Evolutionary conservation across 2,797 vertebrate genomes (phyloP), one percentile per base, ranked within the genome.

Genomic region (Melanotaenia trifasciata): DNA sequence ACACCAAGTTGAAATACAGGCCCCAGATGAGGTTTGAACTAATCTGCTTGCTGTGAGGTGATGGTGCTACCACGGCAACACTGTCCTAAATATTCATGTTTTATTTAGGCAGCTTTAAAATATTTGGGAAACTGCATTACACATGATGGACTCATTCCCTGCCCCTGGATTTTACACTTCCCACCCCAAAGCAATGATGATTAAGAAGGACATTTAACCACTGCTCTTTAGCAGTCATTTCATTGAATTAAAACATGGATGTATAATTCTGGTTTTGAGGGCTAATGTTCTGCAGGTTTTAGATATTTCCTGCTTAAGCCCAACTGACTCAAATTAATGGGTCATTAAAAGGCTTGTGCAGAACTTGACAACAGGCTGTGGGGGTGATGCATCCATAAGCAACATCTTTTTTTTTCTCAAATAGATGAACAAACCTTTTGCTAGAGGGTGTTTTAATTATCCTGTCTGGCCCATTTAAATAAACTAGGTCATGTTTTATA

Each of bases 381-480:
- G 20, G 8, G 45, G 20, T 2, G 6, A 50, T 50, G 20, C 24
- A 56, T 54, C 26, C 12, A 30, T 9, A 16, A 30, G 16, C 26
- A 56, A 30, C 54, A 30, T 30, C 30, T 30, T 30, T 2, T 54
- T n/a, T 30, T 56, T 56, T 18, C 54, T 2, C 28, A 56, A 16
- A 56, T 9, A 56, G 7, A 28, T 35, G 60, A 13, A n/a, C 20
- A 50, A 9, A 50, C 20, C 45, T n/a, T 20, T 50, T 50, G 45
- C 45, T 22, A 9, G 45, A 50, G 45, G 45, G 45, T 26, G 30
- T 22, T 26, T 38, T 56, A 35, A 16, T 65, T 18, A 51, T 47
- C 9, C 26, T 33, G 40, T 26, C 54, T 30, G 24, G 2, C 70
- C 40, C 40, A 58, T 72, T 72, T 28, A 28, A 5, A 56, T 56